These are phyloP conservation scores for Macropodus opercularis DNA, from an alignment of 2,797 vertebrate genomes.

Conservation along the genomic window DNA sequence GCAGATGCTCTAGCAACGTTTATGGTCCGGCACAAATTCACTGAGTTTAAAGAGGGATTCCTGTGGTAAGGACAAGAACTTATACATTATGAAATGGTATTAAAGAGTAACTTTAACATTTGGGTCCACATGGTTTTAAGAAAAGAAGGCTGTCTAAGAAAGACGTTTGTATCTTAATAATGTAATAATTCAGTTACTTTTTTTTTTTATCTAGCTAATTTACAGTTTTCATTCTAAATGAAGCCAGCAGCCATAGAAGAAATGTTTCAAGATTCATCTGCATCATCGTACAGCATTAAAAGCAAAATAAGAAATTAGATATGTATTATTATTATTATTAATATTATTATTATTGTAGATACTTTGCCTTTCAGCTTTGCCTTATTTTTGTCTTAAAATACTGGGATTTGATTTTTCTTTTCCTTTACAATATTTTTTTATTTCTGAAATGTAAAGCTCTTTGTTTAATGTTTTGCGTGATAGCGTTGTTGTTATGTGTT, in stretches of 20 bases:
- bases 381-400: slow-evolving; percentile 68
- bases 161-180: too few relatives aligned
- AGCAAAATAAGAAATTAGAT: slow-evolving; percentile 46
- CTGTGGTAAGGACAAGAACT: slow-evolving; percentile 86
- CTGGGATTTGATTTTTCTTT: slow-evolving; percentile 59
- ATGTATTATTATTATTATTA: slow-evolving; percentile 49
- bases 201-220: slow-evolving; percentile 67
- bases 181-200: too few relatives aligned
- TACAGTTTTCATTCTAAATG: slow-evolving; percentile 45
- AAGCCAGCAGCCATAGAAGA: slow-evolving; percentile 56
- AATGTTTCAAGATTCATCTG: slow-evolving; percentile 62
- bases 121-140: too few relatives aligned
- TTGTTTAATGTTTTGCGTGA: slow-evolving; percentile 65
- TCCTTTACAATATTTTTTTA: slow-evolving; percentile 44
- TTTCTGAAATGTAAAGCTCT: slow-evolving; percentile 55
- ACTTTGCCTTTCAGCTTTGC: slow-evolving; percentile 70
- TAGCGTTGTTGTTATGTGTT: slow-evolving; percentile 68
- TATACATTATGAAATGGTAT: too few relatives aligned
- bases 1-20: slow-evolving; percentile 96
- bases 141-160: too few relatives aligned
- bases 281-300: slow-evolving; percentile 47
- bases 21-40: slow-evolving; percentile 97
- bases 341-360: slow-evolving; percentile 65
- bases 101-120: too few relatives aligned
- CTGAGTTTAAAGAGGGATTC: slow-evolving; percentile 93